A percentile compares a stretch with the other conserved stretches of the same genome.
phyloP scores from a whole-genome alignment of 2,113 vertebrate genomes.

The Sciurus niger region DNA sequence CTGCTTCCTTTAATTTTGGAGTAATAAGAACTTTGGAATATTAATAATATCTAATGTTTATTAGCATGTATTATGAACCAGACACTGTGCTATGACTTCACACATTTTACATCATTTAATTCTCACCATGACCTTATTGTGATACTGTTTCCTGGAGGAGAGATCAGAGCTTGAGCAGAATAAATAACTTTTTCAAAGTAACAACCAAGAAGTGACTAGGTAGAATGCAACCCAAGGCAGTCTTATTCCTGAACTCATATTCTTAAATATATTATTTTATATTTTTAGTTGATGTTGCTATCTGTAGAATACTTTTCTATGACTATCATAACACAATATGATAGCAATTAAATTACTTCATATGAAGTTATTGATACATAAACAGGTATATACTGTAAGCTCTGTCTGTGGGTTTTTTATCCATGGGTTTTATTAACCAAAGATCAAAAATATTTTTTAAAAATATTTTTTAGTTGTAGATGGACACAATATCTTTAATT shows the following conservation, averaged over 20 bases:
- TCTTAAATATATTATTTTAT: slow-evolving; percentile 9
- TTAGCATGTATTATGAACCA: not conserved
- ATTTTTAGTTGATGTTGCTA: not conserved
- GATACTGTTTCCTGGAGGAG: not conserved
- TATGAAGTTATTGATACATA: not conserved
- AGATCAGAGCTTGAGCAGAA: not conserved
- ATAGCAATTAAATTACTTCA: not conserved
- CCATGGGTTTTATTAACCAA: not conserved
- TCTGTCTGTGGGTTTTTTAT: not conserved
- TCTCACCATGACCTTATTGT: not conserved
- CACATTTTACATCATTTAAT: not conserved
- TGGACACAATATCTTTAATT: too few species aligned
- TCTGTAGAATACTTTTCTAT: not conserved
- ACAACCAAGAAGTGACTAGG: not conserved
- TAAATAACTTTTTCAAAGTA: not conserved
- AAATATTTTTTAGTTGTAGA: too few species aligned
- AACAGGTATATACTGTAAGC: not conserved
- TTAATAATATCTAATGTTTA: not conserved
- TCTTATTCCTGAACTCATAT: not conserved
- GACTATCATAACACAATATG: not conserved
- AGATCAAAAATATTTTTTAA: not conserved
- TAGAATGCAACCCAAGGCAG: not conserved
- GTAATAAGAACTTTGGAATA: not conserved
- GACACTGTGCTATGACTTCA: not conserved
- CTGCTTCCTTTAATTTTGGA: not conserved